These are phyloP conservation scores for Lagothrix lagotricha DNA, from an alignment of 2,797 vertebrate genomes.

Conservation along the genomic window DNA sequence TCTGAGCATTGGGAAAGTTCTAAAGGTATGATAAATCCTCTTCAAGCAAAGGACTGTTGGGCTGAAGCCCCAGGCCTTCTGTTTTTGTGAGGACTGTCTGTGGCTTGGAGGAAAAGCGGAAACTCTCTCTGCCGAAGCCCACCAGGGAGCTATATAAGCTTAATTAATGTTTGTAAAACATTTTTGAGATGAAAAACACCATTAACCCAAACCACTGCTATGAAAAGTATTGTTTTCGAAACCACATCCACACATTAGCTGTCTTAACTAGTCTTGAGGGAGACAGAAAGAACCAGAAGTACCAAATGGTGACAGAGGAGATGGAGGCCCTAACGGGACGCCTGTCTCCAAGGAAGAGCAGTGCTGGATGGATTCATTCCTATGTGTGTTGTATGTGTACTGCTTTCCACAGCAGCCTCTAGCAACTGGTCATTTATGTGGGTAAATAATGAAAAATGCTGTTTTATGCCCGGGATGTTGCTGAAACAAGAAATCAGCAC, in stretches of 20 bases:
- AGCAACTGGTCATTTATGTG: neutral
- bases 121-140: constrained; percentile 10
- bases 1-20: neutral
- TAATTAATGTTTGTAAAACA: constrained; percentile 61
- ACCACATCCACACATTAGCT: constrained; percentile 47
- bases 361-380: neutral
- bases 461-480: neutral
- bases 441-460: constrained; percentile 10
- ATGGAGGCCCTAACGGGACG: neutral
- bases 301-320: constrained; percentile 9
- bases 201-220: constrained; percentile 31
- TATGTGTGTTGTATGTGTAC: neutral
- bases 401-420: neutral
- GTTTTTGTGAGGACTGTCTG: constrained; percentile 22
- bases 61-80: neutral
- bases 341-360: neutral
- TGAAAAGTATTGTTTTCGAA: constrained; percentile 67
- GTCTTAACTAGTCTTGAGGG: constrained; percentile 49
- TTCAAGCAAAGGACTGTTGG: neutral
- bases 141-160: neutral
- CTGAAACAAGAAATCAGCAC: constrained; percentile 16
- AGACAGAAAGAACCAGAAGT: constrained; percentile 29
- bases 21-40: neutral
- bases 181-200: constrained; percentile 59
- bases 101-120: constrained; percentile 14